These are phyloP conservation scores for Meandrina meandrites DNA, from an alignment of 92 coral and sea anemone species.

Conservation along the genomic window DNA sequence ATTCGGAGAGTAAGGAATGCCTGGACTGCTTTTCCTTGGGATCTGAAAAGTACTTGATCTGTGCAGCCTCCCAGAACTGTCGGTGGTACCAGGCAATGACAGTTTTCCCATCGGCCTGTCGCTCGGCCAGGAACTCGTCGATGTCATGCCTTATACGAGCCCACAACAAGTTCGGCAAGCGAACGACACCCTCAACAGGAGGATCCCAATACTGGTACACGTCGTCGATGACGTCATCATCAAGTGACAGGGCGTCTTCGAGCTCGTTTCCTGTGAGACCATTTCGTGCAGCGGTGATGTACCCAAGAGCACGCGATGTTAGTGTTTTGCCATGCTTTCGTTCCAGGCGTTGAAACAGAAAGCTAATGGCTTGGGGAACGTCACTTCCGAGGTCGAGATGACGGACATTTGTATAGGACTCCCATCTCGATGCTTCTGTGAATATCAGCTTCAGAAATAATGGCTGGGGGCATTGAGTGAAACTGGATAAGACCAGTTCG, in stretches of 20 bases:
- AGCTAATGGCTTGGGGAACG: conserved; percentile 77
- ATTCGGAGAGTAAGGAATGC: conserved; percentile 85
- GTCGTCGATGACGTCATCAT: conserved; percentile 91
- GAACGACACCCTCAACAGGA: conserved; percentile 86
- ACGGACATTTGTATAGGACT: conserved; percentile 73
- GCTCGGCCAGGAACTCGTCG: conserved; percentile 82
- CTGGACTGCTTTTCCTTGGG: conserved; percentile 57
- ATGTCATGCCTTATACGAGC: conserved; percentile 85
- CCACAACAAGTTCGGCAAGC: conserved; percentile 91
- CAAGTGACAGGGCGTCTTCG: conserved; percentile 82
- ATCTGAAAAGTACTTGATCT: conserved; percentile 61
- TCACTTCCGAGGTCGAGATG: conserved; percentile 77
- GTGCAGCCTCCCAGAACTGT: conserved; percentile 91
- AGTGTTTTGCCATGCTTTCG: conserved; percentile 80
- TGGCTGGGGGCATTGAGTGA: conserved; percentile 79
- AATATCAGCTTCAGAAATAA: conserved; percentile 80
- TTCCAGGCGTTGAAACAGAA: conserved; percentile 81
- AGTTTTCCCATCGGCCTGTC: conserved; percentile 85
- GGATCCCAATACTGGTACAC: conserved; percentile 96
- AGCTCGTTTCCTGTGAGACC: conserved; percentile 85
- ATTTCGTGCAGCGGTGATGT: conserved; percentile 80
- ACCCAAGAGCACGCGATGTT: conserved; percentile 78
- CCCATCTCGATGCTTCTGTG: conserved; percentile 81
- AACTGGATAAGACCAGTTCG: conserved; percentile 59
- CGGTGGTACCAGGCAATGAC: conserved; percentile 90